phyloP scores from a whole-genome alignment of 2,888 invertebrate genomes.

The Hesperia comma region DNA sequence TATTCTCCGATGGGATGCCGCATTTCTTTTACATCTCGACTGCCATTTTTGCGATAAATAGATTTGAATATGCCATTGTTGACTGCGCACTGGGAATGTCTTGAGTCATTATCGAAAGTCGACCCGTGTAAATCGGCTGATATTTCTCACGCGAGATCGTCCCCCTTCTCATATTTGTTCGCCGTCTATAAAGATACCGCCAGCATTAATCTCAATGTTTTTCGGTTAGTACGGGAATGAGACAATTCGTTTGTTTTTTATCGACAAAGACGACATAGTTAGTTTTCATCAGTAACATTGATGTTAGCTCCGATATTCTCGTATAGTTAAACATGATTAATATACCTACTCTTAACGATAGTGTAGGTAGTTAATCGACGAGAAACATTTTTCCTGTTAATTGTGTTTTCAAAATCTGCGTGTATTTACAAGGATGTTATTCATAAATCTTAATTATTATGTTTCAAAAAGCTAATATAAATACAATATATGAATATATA shows the following conservation, averaged over 20 bases:
- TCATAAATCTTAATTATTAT: no score
- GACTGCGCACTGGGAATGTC: not conserved
- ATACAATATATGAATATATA: no score
- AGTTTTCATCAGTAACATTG: no score
- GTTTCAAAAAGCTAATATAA: no score
- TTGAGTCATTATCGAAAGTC: not conserved
- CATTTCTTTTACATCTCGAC: not conserved
- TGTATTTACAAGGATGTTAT: no score
- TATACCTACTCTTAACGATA: no score
- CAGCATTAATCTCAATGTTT: slow-evolving; percentile 40
- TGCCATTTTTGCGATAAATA: not conserved
- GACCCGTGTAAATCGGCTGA: not conserved
- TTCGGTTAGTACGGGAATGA: slow-evolving; percentile 33
- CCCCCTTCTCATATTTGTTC: slow-evolving; percentile 13
- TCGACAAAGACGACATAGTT: no score
- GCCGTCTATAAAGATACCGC: slow-evolving; percentile 15
- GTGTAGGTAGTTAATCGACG: no score
- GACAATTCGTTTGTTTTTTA: slow-evolving; percentile 15
- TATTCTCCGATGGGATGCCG: not conserved
- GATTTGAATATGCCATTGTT: not conserved
- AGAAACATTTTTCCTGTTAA: no score
- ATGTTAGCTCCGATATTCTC: not conserved
- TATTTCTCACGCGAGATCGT: slow-evolving; percentile 16
- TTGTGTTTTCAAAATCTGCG: no score
- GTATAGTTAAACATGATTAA: no score